These are phyloP conservation scores for Pachydiplax longipennis DNA, from an alignment of 2,888 invertebrate species.

Conservation along the genomic window DNA sequence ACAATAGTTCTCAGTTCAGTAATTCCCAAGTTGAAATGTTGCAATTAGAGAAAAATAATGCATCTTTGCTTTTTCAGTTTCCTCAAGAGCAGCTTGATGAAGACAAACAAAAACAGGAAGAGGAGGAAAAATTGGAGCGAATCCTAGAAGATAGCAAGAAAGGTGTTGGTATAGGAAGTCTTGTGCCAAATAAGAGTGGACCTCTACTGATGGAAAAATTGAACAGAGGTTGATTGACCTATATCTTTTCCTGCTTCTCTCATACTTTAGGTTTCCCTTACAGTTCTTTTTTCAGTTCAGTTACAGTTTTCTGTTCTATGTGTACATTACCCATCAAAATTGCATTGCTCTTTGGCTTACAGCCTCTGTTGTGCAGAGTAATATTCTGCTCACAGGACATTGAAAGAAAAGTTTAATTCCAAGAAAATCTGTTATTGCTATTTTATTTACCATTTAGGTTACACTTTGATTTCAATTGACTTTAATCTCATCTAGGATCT, in stretches of 20 bases:
- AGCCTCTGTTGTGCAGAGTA: neutral
- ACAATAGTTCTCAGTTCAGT: too few species aligned
- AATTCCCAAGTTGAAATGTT: too few species aligned
- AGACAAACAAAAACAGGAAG: conserved; percentile 13
- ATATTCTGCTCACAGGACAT: too few species aligned
- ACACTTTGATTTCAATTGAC: neutral
- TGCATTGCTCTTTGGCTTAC: neutral
- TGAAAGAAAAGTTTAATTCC: too few species aligned
- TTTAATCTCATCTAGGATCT: neutral
- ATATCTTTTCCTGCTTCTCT: neutral
- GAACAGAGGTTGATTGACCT: neutral
- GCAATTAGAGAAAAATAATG: too few species aligned
- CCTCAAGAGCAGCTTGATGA: neutral
- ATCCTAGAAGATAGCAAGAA: neutral
- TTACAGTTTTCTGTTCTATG: too few species aligned
- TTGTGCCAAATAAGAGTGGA: conserved; percentile 30
- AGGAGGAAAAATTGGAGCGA: conserved; percentile 17
- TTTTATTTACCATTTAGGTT: neutral
- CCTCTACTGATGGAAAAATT: conserved; percentile 18
- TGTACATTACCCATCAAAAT: too few species aligned
- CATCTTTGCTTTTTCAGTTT: neutral
- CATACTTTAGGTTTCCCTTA: neutral
- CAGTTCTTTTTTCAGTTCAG: too few species aligned
- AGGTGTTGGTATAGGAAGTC: conserved; percentile 21
- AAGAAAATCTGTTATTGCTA: neutral